Evolutionary conservation across 2,888 invertebrate genomes (phyloP).

Genomic region (Dryocosmus kuriphilus): DNA sequence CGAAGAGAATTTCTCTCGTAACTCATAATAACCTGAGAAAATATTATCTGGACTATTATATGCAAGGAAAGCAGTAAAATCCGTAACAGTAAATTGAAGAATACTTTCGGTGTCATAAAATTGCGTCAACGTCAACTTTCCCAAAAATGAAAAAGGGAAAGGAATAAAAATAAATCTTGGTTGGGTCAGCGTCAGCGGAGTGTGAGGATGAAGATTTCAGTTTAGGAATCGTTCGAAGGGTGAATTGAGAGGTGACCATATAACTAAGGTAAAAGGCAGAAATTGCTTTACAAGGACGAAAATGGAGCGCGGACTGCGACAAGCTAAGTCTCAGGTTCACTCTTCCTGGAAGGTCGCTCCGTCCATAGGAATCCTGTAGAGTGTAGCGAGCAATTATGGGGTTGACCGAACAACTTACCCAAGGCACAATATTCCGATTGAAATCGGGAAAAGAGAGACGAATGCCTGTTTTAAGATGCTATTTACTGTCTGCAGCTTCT

Average conservation of each 20-base stretch:
- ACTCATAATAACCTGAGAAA: neutral
- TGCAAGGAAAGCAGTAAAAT: neutral
- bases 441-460: neutral
- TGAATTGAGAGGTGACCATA: slow-evolving; percentile 2
- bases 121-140: slow-evolving; percentile 14
- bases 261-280: neutral
- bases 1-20: neutral
- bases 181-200: slow-evolving; percentile 7
- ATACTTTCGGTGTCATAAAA: neutral
- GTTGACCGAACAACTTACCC: neutral
- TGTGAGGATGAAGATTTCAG: neutral
- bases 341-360: neutral
- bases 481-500: too few relatives aligned
- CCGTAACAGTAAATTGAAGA: slow-evolving; percentile 1
- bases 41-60: neutral
- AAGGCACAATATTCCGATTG: neutral
- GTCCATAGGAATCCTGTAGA: neutral
- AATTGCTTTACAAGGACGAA: neutral
- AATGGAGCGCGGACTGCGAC: neutral
- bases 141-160: slow-evolving; percentile 8
- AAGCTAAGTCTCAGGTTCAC: neutral
- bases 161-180: slow-evolving; percentile 33
- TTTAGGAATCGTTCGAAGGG: neutral
- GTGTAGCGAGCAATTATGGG: neutral
- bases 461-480: neutral